Percentiles rank a stretch among this genome's conserved stretches.
Conservation (phyloP, 2,113 vertebrate species). For the Anguilla japonica region DNA sequence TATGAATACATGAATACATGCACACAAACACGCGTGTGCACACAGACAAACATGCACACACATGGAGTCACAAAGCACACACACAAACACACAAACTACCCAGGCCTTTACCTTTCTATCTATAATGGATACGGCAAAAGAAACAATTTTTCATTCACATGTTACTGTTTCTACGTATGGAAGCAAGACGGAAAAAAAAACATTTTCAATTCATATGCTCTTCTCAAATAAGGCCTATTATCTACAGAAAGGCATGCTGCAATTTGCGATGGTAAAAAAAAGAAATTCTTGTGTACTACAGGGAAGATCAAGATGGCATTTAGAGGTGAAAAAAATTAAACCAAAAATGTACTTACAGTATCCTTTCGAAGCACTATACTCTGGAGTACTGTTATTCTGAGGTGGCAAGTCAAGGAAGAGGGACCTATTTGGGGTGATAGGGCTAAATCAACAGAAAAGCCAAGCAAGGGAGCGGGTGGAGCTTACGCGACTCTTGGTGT, state of each 20-base stretch:
- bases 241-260: constrained; percentile 13
- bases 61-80: neutral
- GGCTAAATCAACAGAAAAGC: neutral
- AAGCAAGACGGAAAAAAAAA: neutral
- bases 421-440: neutral
- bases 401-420: neutral
- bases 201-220: constrained; percentile 6
- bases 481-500: neutral
- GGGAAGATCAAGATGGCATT: neutral
- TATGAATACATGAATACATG: neutral
- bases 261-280: constrained; percentile 2
- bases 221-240: constrained; percentile 23
- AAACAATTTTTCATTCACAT: neutral
- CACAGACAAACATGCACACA: neutral
- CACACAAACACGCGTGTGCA: neutral
- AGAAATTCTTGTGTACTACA: neutral
- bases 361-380: neutral
- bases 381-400: neutral
- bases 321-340: neutral
- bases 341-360: neutral
- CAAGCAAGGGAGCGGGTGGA: neutral
- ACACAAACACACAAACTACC: neutral
- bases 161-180: constrained; percentile 13
- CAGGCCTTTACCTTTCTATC: neutral
- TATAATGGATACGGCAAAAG: neutral